Evolutionary conservation across 1,140 invertebrate genomes (phyloP), one percentile per base, ranked within the genome.

Genomic region (Neotoxoptera formosana): DNA sequence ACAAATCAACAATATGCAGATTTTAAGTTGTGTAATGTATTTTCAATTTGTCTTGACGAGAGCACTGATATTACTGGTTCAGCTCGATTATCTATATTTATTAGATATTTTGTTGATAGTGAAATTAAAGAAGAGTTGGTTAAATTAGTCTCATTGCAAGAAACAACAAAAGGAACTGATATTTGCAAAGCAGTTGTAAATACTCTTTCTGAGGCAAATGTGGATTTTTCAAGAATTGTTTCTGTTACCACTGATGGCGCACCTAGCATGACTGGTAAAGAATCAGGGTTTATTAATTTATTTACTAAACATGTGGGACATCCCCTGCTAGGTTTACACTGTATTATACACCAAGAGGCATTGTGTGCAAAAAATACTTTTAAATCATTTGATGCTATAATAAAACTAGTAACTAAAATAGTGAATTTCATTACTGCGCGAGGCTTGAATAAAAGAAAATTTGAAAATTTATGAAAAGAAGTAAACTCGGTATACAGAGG

Each of bases 171-270:
- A 81, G 11, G 34, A 7, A 36, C 14, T 36, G 34, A 81, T 81
- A 81, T 81, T 81, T 81, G n/a, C 34, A 81, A 81, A 81, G 76
- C 76, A 36, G 76, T 81, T 81, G 76, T 81, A 81, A 36, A 81
- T 81, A 81, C 76, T 81, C 34, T 81, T 81, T 34, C 30, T 81
- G 76, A 81, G 17, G 76, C 30, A 36, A 36, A 34, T 36, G 76
- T 81, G 76, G 76, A 81, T 81, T 36, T 81, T 20, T 76, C 30
- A 76, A 76, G 11, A 11, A 76, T 84, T 41, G 36, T 84, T 41
- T 84, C 17, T 41, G 83, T 87, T 47, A 47, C 84, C 25, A 87
- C 84, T 47, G 36, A 87, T 47, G 84, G 84, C 45, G 84, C 84
- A 14, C 45, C 21, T 47, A 47, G 47, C 17, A 87, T 87, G 7